Evolutionary conservation across 2,797 vertebrate species (phyloP), one percentile per base, ranked within the genome.

Genomic region (Syndactyla subalaris): DNA sequence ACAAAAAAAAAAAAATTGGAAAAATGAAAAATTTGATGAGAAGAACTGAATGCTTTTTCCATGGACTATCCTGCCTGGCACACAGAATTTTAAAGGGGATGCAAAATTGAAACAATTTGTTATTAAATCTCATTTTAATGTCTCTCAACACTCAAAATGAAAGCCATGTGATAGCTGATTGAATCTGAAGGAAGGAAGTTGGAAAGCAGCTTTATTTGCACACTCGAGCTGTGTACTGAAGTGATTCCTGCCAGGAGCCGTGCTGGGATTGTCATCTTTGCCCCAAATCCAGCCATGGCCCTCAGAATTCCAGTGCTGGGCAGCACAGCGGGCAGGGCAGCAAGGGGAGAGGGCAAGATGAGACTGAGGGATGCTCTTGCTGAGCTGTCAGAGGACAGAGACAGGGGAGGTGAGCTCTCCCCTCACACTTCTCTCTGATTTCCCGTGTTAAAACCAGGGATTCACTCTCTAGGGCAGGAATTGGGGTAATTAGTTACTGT

Each of bases 111-210:
- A 94, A 88, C 71, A 87, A 85, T 95, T 95, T 85, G 41, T 90
- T 92, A 92, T 93, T 93, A 94, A 92, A 91, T 87, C 91, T 95
- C 72, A 51, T 92, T 94, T 93, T 82, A 80, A 77, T 32, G 24
- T 92, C 92, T 94, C 84, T 92, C 93, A 92, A 73, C 65, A 49
- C 86, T 68, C 1, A 0, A 87, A 94, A 92, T 92, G 72, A 94
- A 93, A 96, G 77, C 83, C 84, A 74, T 77, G 92, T 92, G 94
- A 85, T 36, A 80, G 58, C 66, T 74, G 84, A 68, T 72, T 55
- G 86, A 73, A 63, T 85, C 48, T 55, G 70, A 86, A 78, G 80
- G 70, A 45, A 62, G 52, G 36, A 62, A 86, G 45, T 22, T 85
- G 68, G 80, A 79, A 82, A 23, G 68, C 65, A 49, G 48, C 46